Percentiles rank a stretch among this genome's conserved stretches.
Conservation (phyloP, 2,888 invertebrate genomes). For the Perithous albicinctus region DNA sequence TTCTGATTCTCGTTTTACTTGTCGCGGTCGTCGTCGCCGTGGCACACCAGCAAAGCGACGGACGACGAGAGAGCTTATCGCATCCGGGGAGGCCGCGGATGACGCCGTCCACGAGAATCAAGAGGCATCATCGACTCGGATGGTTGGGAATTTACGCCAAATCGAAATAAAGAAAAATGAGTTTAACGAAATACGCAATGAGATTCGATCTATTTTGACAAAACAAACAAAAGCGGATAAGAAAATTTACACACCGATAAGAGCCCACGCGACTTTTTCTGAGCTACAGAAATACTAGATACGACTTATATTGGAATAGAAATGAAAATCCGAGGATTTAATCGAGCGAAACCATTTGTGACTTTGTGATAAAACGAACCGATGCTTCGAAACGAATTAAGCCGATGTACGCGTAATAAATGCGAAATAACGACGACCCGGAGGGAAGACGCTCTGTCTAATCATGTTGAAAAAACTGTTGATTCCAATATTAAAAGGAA, state of each 20-base stretch:
- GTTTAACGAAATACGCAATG: not conserved
- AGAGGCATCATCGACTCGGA: conserved; percentile 40
- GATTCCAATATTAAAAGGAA: not conserved
- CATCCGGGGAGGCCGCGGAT: conserved; percentile 59
- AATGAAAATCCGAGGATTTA: not conserved
- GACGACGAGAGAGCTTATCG: conserved; percentile 58
- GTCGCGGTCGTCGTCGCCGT: conserved; percentile 49
- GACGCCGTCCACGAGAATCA: conserved; percentile 47
- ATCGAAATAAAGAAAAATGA: not conserved
- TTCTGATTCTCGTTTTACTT: conserved; percentile 48
- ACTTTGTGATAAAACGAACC: not conserved
- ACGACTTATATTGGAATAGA: not conserved
- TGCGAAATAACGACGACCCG: not conserved
- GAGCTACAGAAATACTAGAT: not conserved
- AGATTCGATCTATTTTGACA: not conserved
- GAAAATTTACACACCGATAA: not conserved
- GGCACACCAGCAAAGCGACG: conserved; percentile 47
- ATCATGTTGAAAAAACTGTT: not conserved
- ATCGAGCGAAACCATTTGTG: not conserved
- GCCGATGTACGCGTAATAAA: not conserved
- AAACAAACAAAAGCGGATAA: not conserved
- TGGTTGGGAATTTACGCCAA: not conserved
- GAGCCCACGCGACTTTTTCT: not conserved
- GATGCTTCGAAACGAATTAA: not conserved
- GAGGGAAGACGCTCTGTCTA: not conserved